Evolutionary conservation across 2,113 vertebrate species (phyloP).

Genomic region (Coturnix japonica): DNA sequence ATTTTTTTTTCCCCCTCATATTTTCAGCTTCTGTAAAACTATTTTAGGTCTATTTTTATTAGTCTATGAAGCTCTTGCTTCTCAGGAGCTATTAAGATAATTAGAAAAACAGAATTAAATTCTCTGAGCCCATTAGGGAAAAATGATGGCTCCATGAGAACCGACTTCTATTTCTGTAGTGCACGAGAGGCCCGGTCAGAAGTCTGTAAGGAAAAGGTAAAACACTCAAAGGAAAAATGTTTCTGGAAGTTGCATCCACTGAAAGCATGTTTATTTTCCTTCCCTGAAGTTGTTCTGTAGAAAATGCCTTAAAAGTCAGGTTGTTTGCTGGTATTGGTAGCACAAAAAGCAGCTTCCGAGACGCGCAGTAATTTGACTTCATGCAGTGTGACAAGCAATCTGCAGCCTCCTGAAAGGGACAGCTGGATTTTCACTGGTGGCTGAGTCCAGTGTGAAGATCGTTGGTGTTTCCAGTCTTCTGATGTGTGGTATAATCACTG

Average conservation of each 20-base stretch:
- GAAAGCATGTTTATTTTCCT: slow-evolving; percentile 19
- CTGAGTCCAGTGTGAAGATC: neutral
- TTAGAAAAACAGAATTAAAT: slow-evolving; percentile 14
- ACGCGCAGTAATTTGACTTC: neutral
- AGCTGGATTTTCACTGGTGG: neutral
- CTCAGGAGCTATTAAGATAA: slow-evolving; percentile 13
- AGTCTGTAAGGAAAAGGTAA: neutral
- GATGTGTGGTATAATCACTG: neutral
- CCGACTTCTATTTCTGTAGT: neutral
- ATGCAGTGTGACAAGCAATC: neutral
- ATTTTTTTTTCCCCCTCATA: neutral
- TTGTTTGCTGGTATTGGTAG: neutral
- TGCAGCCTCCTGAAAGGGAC: neutral
- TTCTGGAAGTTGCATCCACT: neutral
- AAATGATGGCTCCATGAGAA: neutral
- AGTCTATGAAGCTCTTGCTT: neutral
- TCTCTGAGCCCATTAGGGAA: neutral
- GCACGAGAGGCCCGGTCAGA: neutral
- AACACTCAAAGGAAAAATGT: neutral
- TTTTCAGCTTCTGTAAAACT: neutral
- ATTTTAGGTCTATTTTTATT: neutral
- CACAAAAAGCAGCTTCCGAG: neutral
- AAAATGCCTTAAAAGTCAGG: neutral
- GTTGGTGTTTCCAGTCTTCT: neutral
- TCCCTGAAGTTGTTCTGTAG: neutral